A percentile compares a stretch with the other conserved stretches of the same genome.
Evolutionary conservation across 1,140 invertebrate genomes (phyloP).

Genomic region (Lepidurus arcticus): DNA sequence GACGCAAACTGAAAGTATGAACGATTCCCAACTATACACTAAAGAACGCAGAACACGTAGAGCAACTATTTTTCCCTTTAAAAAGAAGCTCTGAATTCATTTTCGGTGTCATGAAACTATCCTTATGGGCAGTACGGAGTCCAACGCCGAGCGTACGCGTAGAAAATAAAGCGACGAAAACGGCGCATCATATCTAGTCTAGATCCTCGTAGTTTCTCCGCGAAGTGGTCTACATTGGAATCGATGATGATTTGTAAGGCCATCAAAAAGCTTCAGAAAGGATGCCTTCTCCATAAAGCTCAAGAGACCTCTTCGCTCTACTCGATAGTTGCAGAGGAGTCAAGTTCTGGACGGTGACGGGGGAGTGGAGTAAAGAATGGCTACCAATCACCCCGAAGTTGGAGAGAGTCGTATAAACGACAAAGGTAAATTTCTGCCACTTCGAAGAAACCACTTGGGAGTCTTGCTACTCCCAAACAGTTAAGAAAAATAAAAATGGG

Average conservation of each 20-base stretch:
- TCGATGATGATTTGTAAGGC: constrained; percentile 12
- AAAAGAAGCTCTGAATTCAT: background rate
- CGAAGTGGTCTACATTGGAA: background rate
- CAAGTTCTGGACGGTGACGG: background rate
- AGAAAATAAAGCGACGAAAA: background rate
- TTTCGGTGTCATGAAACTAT: background rate
- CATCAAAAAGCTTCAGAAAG: constrained; percentile 16
- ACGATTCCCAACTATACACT: too few species aligned
- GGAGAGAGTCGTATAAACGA: background rate
- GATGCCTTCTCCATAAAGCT: background rate
- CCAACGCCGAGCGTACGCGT: background rate
- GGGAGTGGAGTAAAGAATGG: background rate
- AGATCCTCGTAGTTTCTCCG: background rate
- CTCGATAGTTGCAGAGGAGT: background rate
- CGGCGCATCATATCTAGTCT: constrained; percentile 1
- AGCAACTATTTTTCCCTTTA: too few species aligned
- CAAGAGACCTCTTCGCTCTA: background rate
- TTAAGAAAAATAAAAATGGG: background rate
- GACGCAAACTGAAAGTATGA: too few species aligned
- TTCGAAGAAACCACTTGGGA: background rate
- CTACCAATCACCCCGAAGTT: background rate
- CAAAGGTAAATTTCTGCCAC: constrained; percentile 14
- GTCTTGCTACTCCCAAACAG: background rate
- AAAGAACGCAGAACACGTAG: too few species aligned
- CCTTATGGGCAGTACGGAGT: background rate